Evolutionary conservation across 2,797 vertebrate species (phyloP).

Genomic region (Lemur catta): DNA sequence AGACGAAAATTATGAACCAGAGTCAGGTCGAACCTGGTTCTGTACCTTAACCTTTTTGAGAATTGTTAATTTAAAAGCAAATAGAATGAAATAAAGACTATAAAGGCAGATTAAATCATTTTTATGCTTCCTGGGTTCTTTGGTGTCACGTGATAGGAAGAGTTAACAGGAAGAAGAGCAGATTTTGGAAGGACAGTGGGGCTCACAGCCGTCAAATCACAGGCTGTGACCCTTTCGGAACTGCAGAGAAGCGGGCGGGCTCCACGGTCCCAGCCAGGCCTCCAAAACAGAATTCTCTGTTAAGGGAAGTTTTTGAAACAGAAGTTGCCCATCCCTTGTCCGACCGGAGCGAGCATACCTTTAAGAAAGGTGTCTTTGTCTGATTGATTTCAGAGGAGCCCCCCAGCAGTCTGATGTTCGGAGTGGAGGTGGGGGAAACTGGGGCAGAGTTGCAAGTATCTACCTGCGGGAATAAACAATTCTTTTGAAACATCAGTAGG

Average conservation of each 20-base stretch:
- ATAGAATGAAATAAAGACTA: conserved; percentile 58
- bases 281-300: neutral
- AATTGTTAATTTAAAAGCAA: conserved; percentile 60
- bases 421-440: neutral
- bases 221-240: neutral
- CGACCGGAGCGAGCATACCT: neutral
- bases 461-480: conserved; percentile 74
- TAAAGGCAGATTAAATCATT: conserved; percentile 73
- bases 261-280: neutral
- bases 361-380: conserved; percentile 21
- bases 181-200: neutral
- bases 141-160: neutral
- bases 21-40: conserved; percentile 10
- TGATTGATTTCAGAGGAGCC: conserved; percentile 12
- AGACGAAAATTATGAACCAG: conserved; percentile 42
- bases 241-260: neutral
- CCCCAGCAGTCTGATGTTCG: neutral
- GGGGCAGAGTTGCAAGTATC: conserved; percentile 26
- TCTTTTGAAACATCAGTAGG: conserved; percentile 73
- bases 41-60: conserved; percentile 50
- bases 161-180: neutral
- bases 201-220: neutral
- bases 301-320: neutral
- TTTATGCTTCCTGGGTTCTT: conserved; percentile 49
- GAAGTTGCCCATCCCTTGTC: neutral